Evolutionary conservation across 2,888 invertebrate genomes (phyloP).

Genomic region (Phorcus lineatus): DNA sequence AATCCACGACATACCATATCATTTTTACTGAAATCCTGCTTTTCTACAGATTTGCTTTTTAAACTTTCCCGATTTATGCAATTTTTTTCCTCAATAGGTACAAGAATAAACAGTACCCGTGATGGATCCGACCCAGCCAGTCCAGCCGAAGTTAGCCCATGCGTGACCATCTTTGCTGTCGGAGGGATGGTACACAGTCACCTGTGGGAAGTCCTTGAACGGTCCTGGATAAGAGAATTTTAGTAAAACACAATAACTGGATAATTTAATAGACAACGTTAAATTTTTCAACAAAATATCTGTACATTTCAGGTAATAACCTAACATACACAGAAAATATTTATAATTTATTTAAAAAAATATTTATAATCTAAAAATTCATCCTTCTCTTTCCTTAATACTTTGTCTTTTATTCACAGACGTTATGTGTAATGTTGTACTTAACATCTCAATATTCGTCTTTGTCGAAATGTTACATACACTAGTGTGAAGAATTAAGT

Average conservation of each 20-base stretch:
- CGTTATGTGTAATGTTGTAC: neutral
- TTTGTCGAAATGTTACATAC: no score
- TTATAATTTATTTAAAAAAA: no score
- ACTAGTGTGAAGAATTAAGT: no score
- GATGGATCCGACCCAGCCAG: slow-evolving; percentile 63
- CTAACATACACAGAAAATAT: no score
- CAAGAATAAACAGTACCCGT: slow-evolving; percentile 53
- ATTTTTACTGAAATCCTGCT: no score
- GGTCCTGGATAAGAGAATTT: slow-evolving; percentile 45
- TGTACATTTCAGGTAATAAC: no score
- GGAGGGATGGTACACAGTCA: slow-evolving; percentile 59
- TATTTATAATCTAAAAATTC: neutral
- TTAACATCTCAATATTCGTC: no score
- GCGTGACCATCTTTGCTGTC: slow-evolving; percentile 45
- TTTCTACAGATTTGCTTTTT: no score
- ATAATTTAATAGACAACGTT: no score
- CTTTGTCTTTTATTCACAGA: neutral
- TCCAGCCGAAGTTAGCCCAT: slow-evolving; percentile 65
- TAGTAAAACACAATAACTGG: neutral
- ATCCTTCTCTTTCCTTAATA: neutral
- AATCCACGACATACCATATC: no score
- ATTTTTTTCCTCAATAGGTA: no score
- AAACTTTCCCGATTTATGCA: no score
- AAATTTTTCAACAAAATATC: neutral
- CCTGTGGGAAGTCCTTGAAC: slow-evolving; percentile 60